Evolutionary conservation across 2,113 vertebrate species (phyloP).

Genomic region (Podarcis raffonei): DNA sequence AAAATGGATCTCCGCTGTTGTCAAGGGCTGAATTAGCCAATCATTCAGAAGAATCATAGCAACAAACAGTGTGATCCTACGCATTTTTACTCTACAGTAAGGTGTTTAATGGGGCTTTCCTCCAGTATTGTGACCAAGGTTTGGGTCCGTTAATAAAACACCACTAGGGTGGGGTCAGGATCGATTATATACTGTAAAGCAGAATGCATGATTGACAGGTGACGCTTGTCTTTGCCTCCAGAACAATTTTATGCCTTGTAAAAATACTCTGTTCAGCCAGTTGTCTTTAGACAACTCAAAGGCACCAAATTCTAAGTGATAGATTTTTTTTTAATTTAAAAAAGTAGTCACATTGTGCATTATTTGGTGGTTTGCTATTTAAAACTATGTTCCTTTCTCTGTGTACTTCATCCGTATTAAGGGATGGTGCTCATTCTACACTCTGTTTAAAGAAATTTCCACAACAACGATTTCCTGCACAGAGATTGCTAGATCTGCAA

Average conservation of each 20-base stretch:
- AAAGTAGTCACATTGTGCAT: neutral
- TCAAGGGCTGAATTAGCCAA: neutral
- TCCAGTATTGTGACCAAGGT: neutral
- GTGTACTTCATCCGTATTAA: neutral
- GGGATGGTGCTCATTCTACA: neutral
- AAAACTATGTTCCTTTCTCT: no score
- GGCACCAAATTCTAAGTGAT: no score
- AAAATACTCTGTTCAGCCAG: neutral
- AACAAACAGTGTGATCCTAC: no score
- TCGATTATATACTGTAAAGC: neutral
- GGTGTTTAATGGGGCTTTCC: no score
- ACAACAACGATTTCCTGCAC: neutral
- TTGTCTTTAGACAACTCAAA: neutral
- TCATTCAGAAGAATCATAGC: neutral
- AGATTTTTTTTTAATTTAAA: neutral
- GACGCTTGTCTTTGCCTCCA: neutral
- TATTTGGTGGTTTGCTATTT: neutral
- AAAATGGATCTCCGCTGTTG: neutral
- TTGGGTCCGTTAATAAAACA: neutral
- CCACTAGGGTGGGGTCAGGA: neutral
- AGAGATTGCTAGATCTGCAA: neutral
- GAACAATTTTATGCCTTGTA: neutral
- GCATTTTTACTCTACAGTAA: no score
- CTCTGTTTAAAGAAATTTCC: neutral
- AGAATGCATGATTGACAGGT: neutral